Evolutionary conservation across 2,113 vertebrate genomes (phyloP).

Genomic region (Serinus canaria): DNA sequence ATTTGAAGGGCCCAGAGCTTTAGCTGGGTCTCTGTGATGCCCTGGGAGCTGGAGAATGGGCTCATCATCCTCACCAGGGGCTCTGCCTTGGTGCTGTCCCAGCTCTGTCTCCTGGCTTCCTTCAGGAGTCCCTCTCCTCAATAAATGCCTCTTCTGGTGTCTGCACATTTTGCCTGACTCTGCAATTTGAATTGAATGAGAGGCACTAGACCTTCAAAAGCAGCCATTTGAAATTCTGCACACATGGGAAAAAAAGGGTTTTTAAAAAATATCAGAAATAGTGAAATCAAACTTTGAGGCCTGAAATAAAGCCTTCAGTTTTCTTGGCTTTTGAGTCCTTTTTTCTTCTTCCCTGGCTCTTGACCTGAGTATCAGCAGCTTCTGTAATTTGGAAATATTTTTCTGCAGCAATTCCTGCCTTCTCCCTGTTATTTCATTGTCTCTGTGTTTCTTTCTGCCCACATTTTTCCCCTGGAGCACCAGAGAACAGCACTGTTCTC

Average conservation of each 20-base stretch:
- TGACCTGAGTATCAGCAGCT: constrained; percentile 16
- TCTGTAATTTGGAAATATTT: background rate
- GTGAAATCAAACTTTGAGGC: background rate
- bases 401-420: background rate
- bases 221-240: background rate
- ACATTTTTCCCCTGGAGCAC: background rate
- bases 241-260: background rate
- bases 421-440: background rate
- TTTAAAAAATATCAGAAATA: background rate
- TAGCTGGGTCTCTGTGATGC: background rate
- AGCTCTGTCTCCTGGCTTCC: background rate
- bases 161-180: background rate
- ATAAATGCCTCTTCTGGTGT: background rate
- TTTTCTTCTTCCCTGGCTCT: constrained; percentile 5
- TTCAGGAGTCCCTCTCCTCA: background rate
- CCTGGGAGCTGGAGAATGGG: rapidly evolving
- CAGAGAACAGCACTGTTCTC: background rate
- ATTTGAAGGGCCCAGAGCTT: background rate
- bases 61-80: background rate
- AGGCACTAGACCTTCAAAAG: background rate
- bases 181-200: background rate
- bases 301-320: background rate
- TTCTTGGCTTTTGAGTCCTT: background rate
- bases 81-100: background rate
- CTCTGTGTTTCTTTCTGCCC: background rate